phyloP scores from a whole-genome alignment of 2,888 invertebrate genomes.

The Penaeus monodon region DNA sequence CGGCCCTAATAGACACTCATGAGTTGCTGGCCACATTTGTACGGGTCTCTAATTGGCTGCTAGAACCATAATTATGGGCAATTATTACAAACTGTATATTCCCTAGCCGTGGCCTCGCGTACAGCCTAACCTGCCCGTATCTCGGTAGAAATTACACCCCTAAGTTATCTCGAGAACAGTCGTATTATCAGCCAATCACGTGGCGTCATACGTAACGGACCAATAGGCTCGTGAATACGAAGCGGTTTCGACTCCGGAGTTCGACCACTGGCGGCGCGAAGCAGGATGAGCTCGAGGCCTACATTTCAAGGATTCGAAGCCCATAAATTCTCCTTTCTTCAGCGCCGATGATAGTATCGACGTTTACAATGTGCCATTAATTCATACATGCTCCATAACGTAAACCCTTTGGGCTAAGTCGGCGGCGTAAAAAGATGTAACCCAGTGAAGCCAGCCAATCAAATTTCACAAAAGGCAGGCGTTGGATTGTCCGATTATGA shows the following conservation, averaged over 20 bases:
- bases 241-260: no score
- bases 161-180: background rate
- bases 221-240: no score
- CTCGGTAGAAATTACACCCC: constrained; percentile 16
- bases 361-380: constrained; percentile 38
- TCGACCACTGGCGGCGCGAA: no score
- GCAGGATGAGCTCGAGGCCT: background rate
- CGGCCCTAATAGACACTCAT: constrained; percentile 32
- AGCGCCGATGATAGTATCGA: constrained; percentile 21
- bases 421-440: background rate
- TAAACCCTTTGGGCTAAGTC: constrained; percentile 5
- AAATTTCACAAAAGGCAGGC: background rate
- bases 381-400: constrained; percentile 38
- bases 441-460: constrained; percentile 23
- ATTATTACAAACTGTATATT: constrained; percentile 41
- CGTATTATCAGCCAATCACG: constrained; percentile 22
- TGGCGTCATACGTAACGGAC: no score
- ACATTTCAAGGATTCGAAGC: constrained; percentile 15
- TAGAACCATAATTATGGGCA: constrained; percentile 43
- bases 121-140: background rate
- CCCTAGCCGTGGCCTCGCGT: constrained; percentile 15
- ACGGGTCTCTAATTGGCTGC: constrained; percentile 42
- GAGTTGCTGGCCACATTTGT: constrained; percentile 20
- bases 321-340: background rate
- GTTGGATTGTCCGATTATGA: no score